A percentile compares a stretch with the other conserved stretches of the same genome.
Conservation (phyloP, 2,888 invertebrate genomes). For the Omphaloscelis lunosa region DNA sequence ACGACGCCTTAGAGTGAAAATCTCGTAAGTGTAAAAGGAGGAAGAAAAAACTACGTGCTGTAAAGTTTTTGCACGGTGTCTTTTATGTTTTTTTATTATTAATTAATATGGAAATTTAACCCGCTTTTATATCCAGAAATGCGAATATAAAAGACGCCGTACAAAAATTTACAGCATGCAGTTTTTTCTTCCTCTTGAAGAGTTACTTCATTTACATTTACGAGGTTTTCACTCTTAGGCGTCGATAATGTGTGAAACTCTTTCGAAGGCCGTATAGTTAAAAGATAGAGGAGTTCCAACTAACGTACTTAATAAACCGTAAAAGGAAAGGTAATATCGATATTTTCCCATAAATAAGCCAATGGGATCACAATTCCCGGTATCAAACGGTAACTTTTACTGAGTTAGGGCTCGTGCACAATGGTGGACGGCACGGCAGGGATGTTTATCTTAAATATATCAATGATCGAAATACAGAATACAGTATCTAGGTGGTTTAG, state of each 20-base stretch:
- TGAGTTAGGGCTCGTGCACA: slow-evolving; percentile 6
- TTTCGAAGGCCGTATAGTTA: background rate
- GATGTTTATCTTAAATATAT: background rate
- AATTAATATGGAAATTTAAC: no score
- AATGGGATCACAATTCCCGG: slow-evolving; percentile 11
- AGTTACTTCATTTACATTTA: no score
- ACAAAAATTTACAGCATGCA: no score
- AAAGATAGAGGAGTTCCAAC: background rate
- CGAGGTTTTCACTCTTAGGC: no score
- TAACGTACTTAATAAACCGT: slow-evolving; percentile 19
- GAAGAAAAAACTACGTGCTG: no score
- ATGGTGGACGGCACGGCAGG: background rate
- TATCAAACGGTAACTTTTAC: slow-evolving; percentile 28
- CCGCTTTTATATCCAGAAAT: no score
- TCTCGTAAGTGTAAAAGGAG: no score
- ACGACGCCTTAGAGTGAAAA: no score
- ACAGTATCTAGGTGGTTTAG: background rate
- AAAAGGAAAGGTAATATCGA: slow-evolving; percentile 33
- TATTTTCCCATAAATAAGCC: slow-evolving; percentile 19
- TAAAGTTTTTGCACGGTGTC: no score
- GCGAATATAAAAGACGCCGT: no score
- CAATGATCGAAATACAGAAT: background rate
- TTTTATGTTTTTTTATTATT: no score
- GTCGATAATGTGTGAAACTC: background rate
- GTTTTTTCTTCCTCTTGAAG: no score